These are phyloP conservation scores for Scotopteryx bipunctaria DNA, from an alignment of 2,888 invertebrate genomes.

Conservation along the genomic window DNA sequence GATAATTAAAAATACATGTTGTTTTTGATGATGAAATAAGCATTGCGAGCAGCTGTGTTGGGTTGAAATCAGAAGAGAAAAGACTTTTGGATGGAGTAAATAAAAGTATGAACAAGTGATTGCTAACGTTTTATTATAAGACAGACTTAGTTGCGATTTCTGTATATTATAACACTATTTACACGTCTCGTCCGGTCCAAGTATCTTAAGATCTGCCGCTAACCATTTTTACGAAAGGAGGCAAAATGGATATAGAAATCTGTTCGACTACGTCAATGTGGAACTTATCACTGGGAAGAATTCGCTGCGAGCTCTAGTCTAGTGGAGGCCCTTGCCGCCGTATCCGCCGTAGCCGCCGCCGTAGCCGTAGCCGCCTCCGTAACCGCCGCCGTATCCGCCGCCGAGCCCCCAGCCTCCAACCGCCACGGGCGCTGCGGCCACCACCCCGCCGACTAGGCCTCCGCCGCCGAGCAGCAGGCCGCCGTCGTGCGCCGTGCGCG, in stretches of 20 bases:
- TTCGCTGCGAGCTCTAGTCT: conserved; percentile 23
- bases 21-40: too few relatives aligned
- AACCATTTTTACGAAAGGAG: conserved; percentile 66
- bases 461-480: conserved; percentile 53
- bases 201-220: conserved; percentile 65
- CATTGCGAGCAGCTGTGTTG: too few relatives aligned
- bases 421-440: conserved; percentile 36
- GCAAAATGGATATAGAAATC: conserved; percentile 73
- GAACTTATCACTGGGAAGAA: conserved; percentile 41
- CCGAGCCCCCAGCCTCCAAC: conserved; percentile 43
- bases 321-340: conserved; percentile 42
- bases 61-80: too few relatives aligned
- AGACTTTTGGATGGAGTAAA: conserved; percentile 7
- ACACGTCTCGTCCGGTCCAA: conserved; percentile 58
- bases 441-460: conserved; percentile 32
- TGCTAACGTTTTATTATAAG: conserved; percentile 55
- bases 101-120: conserved; percentile 35
- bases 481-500: conserved; percentile 58
- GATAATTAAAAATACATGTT: too few relatives aligned
- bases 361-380: conserved; percentile 46
- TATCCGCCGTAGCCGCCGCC: conserved; percentile 38
- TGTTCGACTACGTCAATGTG: conserved; percentile 50
- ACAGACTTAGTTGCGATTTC: conserved; percentile 50
- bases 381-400: conserved; percentile 42
- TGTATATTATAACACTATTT: conserved; percentile 45